Conservation (phyloP, 2,797 vertebrate genomes). For the Vespertilio murinus region DNA sequence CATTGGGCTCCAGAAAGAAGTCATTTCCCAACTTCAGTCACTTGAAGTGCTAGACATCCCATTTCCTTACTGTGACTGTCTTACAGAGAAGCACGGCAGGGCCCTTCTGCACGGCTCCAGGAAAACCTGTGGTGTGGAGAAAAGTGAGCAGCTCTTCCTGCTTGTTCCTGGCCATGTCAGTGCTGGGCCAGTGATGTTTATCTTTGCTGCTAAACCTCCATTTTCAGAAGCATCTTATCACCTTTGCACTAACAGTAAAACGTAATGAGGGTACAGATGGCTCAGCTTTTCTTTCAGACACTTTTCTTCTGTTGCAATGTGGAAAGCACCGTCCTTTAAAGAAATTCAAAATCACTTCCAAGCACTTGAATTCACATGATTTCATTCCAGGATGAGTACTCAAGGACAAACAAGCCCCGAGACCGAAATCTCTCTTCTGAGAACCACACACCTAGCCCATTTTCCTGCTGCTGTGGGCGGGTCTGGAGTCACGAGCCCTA, state of each 20-base stretch:
- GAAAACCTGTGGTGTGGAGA: neutral
- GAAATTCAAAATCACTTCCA: constrained; percentile 36
- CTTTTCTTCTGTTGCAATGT: neutral
- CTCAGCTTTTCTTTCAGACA: constrained; percentile 5
- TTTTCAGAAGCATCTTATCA: neutral
- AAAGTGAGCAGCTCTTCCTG: neutral
- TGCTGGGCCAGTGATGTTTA: neutral
- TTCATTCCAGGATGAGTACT: neutral
- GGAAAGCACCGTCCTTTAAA: constrained; percentile 43
- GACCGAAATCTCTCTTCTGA: neutral
- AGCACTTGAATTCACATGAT: neutral
- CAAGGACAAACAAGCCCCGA: neutral
- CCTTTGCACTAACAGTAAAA: neutral
- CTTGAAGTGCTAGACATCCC: neutral
- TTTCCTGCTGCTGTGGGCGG: neutral
- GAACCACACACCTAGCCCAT: neutral
- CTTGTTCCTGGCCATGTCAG: neutral
- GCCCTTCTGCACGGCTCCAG: neutral
- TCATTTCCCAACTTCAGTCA: constrained; percentile 30
- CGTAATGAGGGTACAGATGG: neutral
- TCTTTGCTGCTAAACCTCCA: neutral
- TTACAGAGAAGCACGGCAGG: neutral
- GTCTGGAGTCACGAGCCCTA: neutral
- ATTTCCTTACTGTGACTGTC: neutral
- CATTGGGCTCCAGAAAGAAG: neutral